Evolutionary conservation across 2,113 vertebrate species (phyloP).

Genomic region (Vireo altiloquus): DNA sequence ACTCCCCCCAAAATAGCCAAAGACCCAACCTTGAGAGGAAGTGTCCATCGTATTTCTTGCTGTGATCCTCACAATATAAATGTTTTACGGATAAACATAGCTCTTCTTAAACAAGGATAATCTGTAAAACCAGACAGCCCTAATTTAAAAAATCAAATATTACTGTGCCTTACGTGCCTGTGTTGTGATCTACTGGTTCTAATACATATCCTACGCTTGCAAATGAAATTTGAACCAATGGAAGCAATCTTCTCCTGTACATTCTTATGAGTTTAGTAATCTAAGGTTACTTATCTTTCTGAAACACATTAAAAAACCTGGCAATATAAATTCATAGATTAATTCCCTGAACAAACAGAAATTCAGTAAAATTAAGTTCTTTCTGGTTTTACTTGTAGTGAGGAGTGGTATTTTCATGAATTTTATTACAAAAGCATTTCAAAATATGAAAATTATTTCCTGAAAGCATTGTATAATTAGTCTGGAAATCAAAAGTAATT

Average conservation of each 20-base stretch:
- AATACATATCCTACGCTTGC: background rate
- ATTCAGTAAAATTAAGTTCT: background rate
- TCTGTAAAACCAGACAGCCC: background rate
- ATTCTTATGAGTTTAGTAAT: background rate
- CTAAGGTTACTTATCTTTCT: background rate
- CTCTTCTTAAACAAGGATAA: background rate
- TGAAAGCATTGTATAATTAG: background rate
- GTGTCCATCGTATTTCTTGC: background rate
- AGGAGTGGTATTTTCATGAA: background rate
- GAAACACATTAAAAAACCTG: background rate
- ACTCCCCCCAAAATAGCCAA: accelerated
- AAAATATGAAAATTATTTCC: background rate
- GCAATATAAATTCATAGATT: background rate
- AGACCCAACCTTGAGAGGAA: background rate
- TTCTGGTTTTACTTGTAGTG: background rate
- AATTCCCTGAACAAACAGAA: background rate
- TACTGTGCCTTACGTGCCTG: background rate
- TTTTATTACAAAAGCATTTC: background rate
- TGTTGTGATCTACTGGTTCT: background rate
- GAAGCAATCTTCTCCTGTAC: background rate
- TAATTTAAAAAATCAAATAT: background rate
- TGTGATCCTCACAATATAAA: background rate
- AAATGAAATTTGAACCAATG: background rate
- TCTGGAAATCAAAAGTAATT: background rate
- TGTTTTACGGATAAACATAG: background rate